A percentile compares a stretch with the other conserved stretches of the same genome.
phyloP scores from a whole-genome alignment of 2,797 vertebrate species.

The Paedocypris micromegethes region DNA sequence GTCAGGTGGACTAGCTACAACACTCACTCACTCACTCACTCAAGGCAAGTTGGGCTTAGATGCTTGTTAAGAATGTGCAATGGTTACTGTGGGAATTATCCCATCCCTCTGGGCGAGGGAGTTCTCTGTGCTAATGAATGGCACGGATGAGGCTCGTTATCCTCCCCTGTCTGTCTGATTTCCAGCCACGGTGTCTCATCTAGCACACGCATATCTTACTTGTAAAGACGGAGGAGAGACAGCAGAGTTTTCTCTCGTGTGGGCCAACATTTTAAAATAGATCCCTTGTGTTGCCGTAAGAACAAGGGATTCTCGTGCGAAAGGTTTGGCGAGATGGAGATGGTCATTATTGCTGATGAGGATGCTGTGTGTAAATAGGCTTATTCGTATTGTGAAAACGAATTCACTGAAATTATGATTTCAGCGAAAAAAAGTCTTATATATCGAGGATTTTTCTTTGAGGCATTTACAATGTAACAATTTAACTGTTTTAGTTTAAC shows the following conservation, averaged over 20 bases:
- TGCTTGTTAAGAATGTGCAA: constrained; percentile 72
- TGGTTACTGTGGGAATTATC: constrained; percentile 62
- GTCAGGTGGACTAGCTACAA: constrained; percentile 58
- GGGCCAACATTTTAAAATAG: constrained; percentile 15
- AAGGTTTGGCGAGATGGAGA: constrained; percentile 1
- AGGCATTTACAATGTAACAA: no score
- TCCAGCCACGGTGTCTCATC: constrained; percentile 43
- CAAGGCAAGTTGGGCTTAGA: constrained; percentile 58
- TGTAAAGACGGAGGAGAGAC: constrained; percentile 38
- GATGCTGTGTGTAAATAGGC: constrained; percentile 7
- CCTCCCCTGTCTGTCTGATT: constrained; percentile 58
- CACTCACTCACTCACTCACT: constrained; percentile 42
- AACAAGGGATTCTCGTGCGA: constrained; percentile 12
- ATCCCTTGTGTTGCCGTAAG: constrained; percentile 5
- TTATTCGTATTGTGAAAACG: not conserved
- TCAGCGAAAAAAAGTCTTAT: no score
- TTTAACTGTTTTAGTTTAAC: no score
- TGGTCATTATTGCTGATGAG: constrained; percentile 2
- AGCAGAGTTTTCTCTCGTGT: constrained; percentile 13
- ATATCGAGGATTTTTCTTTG: no score
- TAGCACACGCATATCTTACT: constrained; percentile 42
- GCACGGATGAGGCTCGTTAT: constrained; percentile 67
- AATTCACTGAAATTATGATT: no score
- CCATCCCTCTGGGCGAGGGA: constrained; percentile 59
- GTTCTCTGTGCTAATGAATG: constrained; percentile 69